These are phyloP conservation scores for Chesias legatella DNA, from an alignment of 2,888 invertebrate species.

Conservation along the genomic window DNA sequence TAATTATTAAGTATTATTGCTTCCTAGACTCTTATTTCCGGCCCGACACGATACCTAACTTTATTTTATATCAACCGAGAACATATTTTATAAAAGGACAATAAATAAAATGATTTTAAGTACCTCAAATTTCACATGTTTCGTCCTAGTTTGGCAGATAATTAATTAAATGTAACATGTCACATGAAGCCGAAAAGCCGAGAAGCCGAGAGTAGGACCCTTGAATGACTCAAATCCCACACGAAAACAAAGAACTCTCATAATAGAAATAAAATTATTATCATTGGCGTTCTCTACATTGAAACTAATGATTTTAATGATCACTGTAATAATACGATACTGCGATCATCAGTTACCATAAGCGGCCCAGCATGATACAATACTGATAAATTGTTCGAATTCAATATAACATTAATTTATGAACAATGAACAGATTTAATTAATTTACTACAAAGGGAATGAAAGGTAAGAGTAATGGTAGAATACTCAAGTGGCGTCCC, in stretches of 20 bases:
- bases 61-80: too few species aligned
- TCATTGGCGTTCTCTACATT: constrained; percentile 51
- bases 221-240: constrained; percentile 6
- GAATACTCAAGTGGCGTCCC: constrained; percentile 10
- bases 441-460: constrained; percentile 29
- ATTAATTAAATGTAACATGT: too few species aligned
- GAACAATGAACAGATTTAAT: constrained; percentile 28
- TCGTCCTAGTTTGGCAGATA: too few species aligned
- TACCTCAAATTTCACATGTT: too few species aligned
- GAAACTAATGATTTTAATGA: constrained; percentile 53
- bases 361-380: constrained; percentile 51
- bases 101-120: too few species aligned
- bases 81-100: too few species aligned
- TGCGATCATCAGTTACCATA: constrained; percentile 51
- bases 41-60: too few species aligned
- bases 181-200: too few species aligned
- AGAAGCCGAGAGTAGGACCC: too few species aligned
- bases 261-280: constrained; percentile 20
- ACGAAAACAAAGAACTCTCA: constrained; percentile 15
- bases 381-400: constrained; percentile 54
- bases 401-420: constrained; percentile 41
- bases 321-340: constrained; percentile 46
- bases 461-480: constrained; percentile 26
- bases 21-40: too few species aligned
- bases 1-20: too few species aligned